These are phyloP conservation scores for Chironomus tepperi DNA, from an alignment of 1,140 invertebrate species.

Conservation along the genomic window DNA sequence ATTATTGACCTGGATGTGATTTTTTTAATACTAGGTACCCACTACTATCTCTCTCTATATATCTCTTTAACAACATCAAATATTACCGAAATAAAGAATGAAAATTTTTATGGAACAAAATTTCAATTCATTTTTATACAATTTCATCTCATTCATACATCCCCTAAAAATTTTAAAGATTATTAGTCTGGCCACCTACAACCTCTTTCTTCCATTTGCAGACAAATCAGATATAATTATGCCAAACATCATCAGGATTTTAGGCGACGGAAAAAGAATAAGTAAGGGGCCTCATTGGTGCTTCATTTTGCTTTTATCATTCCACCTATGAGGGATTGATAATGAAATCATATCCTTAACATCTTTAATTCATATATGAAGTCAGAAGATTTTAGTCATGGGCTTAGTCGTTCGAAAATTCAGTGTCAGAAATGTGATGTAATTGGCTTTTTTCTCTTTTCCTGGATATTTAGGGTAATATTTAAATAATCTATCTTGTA, in stretches of 20 bases:
- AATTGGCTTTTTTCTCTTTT: no score
- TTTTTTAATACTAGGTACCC: not conserved
- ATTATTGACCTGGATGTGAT: slow-evolving; percentile 17
- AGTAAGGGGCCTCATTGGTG: not conserved
- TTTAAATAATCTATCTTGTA: no score
- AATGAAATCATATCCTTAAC: not conserved
- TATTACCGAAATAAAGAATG: not conserved
- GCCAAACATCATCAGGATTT: slow-evolving; percentile 16
- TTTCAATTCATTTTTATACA: not conserved
- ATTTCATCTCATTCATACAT: no score
- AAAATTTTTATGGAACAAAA: not conserved
- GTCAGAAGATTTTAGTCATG: no score
- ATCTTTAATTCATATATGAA: no score
- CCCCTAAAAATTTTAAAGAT: not conserved
- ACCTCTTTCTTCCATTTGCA: not conserved
- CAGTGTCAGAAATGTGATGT: no score
- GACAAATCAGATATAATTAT: slow-evolving; percentile 20
- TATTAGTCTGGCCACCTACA: not conserved
- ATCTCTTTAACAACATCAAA: not conserved
- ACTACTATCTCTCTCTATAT: no score
- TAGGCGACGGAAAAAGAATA: slow-evolving; percentile 5
- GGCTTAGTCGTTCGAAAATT: no score
- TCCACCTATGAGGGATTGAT: not conserved
- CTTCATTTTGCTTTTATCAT: not conserved
- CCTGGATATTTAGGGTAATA: no score